Evolutionary conservation across 2,113 vertebrate species (phyloP).

Genomic region (Daboia siamensis): DNA sequence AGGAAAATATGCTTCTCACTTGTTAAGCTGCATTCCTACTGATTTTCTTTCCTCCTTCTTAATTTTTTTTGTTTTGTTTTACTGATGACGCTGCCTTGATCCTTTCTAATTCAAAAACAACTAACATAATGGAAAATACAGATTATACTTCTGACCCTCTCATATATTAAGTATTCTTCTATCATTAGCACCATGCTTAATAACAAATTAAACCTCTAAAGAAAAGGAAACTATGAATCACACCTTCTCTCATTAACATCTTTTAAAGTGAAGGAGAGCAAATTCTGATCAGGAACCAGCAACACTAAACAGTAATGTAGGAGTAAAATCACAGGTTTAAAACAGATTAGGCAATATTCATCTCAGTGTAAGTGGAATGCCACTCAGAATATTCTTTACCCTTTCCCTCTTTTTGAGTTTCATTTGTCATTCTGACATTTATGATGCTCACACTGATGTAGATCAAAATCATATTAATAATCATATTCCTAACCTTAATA

Average conservation of each 20-base stretch:
- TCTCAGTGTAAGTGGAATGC: neutral
- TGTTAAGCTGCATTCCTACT: neutral
- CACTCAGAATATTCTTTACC: neutral
- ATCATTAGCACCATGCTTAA: neutral
- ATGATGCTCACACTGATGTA: slow-evolving; percentile 35
- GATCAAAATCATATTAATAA: slow-evolving; percentile 27
- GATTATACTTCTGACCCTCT: neutral
- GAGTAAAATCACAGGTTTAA: neutral
- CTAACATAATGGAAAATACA: neutral
- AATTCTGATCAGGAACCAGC: neutral
- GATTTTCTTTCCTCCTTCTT: neutral
- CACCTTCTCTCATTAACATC: neutral
- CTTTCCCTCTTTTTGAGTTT: slow-evolving; percentile 15
- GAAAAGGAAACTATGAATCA: neutral
- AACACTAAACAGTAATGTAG: neutral
- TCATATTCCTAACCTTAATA: neutral
- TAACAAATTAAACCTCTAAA: neutral
- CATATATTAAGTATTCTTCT: neutral
- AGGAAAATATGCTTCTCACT: neutral
- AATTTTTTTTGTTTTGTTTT: neutral
- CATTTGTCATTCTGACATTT: slow-evolving; percentile 33
- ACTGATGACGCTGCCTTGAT: neutral
- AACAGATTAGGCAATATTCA: too few species aligned
- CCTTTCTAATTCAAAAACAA: neutral
- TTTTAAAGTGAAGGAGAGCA: neutral